Percentiles rank a stretch among this genome's conserved stretches.
Conservation (phyloP, 1,140 invertebrate genomes). For the Ganaspis sp. region DNA sequence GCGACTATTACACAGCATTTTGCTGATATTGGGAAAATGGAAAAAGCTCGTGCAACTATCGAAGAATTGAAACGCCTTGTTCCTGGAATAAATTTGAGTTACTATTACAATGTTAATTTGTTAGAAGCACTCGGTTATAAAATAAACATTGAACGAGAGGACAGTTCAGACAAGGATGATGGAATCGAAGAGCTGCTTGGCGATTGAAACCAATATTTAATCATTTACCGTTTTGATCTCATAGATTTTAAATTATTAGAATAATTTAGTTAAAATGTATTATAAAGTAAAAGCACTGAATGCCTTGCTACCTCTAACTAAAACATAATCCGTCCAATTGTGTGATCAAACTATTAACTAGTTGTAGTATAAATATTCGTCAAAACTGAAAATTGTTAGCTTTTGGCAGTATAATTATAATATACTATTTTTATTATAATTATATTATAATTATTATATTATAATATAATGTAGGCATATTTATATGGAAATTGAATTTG, state of each 20-base stretch:
- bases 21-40: conserved; percentile 69
- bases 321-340: conserved; percentile 5
- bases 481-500: too few relatives aligned
- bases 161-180: conserved; percentile 70
- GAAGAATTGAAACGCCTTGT: conserved; percentile 70
- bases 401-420: too few relatives aligned
- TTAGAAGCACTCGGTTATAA: conserved; percentile 70
- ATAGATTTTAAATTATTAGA: conserved; percentile 5
- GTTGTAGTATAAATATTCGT: neutral
- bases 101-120: conserved; percentile 68
- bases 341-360: conserved; percentile 8
- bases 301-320: conserved; percentile 13
- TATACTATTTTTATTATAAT: too few relatives aligned
- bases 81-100: conserved; percentile 72
- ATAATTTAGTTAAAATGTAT: neutral
- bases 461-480: too few relatives aligned
- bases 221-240: conserved; percentile 1
- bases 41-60: conserved; percentile 67
- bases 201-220: conserved; percentile 54
- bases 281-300: neutral
- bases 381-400: neutral
- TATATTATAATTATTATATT: too few relatives aligned
- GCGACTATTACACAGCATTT: conserved; percentile 77
- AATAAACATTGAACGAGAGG: conserved; percentile 62
- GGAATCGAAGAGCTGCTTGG: conserved; percentile 72